Evolutionary conservation across 2,113 vertebrate species (phyloP).

Genomic region (Dromiciops gliroides): DNA sequence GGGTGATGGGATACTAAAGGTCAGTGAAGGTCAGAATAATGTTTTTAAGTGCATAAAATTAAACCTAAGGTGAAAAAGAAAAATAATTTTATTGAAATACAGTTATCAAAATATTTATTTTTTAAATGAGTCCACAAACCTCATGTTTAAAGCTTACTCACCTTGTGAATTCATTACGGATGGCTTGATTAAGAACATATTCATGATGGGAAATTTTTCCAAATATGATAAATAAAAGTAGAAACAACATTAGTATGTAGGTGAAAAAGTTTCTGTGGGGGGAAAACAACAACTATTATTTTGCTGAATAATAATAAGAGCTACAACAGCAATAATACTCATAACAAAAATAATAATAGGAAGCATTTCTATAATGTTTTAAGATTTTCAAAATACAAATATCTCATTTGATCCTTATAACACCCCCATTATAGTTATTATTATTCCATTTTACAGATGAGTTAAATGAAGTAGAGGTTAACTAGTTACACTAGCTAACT

Average conservation of each 20-base stretch:
- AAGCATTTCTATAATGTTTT: neutral
- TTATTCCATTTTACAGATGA: neutral
- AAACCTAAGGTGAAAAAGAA: neutral
- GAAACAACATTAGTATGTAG: slow-evolving; percentile 72
- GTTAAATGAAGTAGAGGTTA: neutral
- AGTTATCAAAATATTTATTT: neutral
- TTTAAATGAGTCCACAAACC: neutral
- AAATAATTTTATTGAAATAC: neutral
- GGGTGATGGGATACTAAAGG: neutral
- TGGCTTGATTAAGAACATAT: slow-evolving; percentile 79
- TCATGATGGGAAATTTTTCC: slow-evolving; percentile 73
- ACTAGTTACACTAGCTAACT: neutral
- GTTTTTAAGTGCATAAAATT: neutral
- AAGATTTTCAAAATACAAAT: neutral
- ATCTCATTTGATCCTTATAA: neutral
- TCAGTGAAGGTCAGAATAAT: neutral
- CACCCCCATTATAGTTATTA: neutral
- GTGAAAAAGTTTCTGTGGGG: slow-evolving; percentile 79
- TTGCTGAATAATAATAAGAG: neutral
- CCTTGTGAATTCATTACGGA: slow-evolving; percentile 82
- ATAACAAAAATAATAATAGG: neutral
- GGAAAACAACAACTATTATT: neutral
- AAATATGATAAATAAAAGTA: slow-evolving; percentile 80
- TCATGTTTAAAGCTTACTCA: slow-evolving; percentile 78
- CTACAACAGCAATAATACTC: neutral